These are phyloP conservation scores for Zeus faber DNA, from an alignment of 2,113 vertebrate genomes.

Conservation along the genomic window DNA sequence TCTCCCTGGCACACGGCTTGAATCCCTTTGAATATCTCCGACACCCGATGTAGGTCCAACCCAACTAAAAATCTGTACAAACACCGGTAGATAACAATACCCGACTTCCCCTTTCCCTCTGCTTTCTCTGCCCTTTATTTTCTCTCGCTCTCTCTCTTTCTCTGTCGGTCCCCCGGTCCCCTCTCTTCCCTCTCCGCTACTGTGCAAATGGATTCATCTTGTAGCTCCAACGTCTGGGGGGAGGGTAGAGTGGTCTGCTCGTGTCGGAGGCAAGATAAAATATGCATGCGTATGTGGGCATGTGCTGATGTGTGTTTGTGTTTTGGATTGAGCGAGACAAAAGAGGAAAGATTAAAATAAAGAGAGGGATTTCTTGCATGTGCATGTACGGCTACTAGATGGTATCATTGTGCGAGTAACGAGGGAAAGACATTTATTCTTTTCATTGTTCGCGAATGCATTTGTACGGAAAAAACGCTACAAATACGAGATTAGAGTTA, in stretches of 20 bases:
- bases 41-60: too few species aligned
- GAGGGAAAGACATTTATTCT: neutral
- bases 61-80: too few species aligned
- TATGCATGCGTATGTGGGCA: slow-evolving; percentile 39
- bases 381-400: too few species aligned
- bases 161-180: neutral
- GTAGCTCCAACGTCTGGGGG: slow-evolving; percentile 48
- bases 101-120: too few species aligned
- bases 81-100: too few species aligned
- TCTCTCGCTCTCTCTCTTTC: neutral
- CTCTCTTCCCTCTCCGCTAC: slow-evolving; percentile 12
- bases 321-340: slow-evolving; percentile 3
- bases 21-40: too few species aligned
- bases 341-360: slow-evolving; percentile 1
- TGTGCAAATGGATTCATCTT: slow-evolving; percentile 64
- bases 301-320: slow-evolving; percentile 8
- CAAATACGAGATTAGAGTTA: too few species aligned
- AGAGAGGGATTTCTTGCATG: too few species aligned
- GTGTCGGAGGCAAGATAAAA: slow-evolving; percentile 46
- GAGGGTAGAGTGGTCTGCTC: slow-evolving; percentile 36
- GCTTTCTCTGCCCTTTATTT: too few species aligned
- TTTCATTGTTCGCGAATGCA: too few species aligned
- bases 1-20: too few species aligned
- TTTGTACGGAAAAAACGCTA: slow-evolving; percentile 11
- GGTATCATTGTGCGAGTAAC: too few species aligned